Conservation (phyloP, 2,113 vertebrate species). For the Microcebus lehilahytsara region DNA sequence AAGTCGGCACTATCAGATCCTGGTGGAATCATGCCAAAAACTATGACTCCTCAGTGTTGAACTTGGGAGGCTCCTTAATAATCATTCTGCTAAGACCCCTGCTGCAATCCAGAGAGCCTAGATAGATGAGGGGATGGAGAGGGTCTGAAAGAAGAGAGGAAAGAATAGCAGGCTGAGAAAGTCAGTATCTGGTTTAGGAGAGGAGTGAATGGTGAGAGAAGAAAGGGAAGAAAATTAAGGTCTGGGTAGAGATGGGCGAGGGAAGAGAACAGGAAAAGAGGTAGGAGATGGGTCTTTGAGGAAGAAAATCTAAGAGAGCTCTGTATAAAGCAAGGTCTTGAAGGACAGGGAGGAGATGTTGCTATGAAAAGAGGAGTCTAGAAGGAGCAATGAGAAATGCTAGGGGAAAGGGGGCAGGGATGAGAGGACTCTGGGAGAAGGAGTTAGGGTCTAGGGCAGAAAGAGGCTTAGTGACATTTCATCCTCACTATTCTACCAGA, state of each 20-base stretch:
- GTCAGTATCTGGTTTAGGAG: constrained; percentile 5
- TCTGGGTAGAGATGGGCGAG: neutral
- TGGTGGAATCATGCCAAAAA: constrained; percentile 63
- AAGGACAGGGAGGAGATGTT: neutral
- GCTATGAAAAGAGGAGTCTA: neutral
- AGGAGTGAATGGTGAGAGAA: neutral
- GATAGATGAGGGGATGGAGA: neutral
- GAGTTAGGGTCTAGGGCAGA: neutral
- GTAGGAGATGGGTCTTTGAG: neutral
- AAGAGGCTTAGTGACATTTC: neutral
- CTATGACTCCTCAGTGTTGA: constrained; percentile 2
- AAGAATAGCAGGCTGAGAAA: neutral
- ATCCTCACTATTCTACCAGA: neutral
- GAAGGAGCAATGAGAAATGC: neutral
- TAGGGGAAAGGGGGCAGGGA: neutral
- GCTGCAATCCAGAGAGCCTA: neutral
- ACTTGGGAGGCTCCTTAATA: neutral
- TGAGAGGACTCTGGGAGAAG: neutral
- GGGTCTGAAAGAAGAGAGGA: neutral
- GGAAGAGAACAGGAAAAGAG: neutral
- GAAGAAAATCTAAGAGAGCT: constrained; percentile 16
- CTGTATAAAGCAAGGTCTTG: neutral
- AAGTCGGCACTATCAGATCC: constrained; percentile 50
- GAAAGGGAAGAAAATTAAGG: neutral
- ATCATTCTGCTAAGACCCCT: neutral